phyloP scores from a whole-genome alignment of 64 coral and sea anemone genomes.

The Montipora cactus region DNA sequence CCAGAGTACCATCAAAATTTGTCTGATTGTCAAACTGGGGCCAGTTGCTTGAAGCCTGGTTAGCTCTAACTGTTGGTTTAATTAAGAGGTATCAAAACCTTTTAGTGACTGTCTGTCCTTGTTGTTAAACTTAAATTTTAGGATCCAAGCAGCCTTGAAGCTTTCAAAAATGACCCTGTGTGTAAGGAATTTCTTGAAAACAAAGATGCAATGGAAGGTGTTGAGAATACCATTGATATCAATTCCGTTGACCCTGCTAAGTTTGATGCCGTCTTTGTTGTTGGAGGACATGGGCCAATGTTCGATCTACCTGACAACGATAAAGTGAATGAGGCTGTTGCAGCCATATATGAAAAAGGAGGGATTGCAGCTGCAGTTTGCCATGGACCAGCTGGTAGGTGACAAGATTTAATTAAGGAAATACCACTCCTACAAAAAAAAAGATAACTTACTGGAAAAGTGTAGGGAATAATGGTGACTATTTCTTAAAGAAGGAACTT shows the following conservation, averaged over 20 bases:
- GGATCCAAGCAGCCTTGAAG: constrained; percentile 83
- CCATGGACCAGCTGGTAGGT: constrained; percentile 91
- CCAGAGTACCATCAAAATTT: too few species aligned
- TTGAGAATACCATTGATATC: constrained; percentile 64
- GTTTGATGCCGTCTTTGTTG: constrained; percentile 77
- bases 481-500: too few species aligned
- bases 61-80: too few species aligned
- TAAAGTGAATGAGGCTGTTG: constrained; percentile 63
- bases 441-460: too few species aligned
- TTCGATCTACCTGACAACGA: constrained; percentile 83
- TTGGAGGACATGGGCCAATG: constrained; percentile 96
- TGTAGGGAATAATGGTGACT: too few species aligned
- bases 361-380: constrained; percentile 89
- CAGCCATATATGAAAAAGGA: constrained; percentile 88
- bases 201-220: constrained; percentile 20
- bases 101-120: too few species aligned
- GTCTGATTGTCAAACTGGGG: too few species aligned
- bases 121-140: not conserved
- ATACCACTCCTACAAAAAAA: not conserved
- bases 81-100: too few species aligned
- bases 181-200: constrained; percentile 70
- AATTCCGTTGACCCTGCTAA: constrained; percentile 48
- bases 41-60: too few species aligned
- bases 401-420: not conserved
- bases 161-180: constrained; percentile 68